Evolutionary conservation across 2,113 vertebrate genomes (phyloP).

Genomic region (Percina caprodes): DNA sequence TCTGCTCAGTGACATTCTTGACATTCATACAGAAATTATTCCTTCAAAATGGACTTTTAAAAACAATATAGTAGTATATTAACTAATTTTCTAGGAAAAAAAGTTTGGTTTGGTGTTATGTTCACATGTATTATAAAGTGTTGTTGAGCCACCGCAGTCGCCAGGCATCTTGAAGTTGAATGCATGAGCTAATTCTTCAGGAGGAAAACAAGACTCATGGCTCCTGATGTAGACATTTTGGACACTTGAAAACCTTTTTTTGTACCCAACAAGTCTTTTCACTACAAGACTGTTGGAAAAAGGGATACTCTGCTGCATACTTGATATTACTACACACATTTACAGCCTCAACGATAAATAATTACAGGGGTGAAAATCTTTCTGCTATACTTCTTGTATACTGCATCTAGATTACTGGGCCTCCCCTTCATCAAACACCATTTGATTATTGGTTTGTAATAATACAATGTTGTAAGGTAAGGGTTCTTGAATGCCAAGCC

Average conservation of each 20-base stretch:
- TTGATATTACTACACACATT: constrained; percentile 17
- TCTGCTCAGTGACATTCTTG: no score
- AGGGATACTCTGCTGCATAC: neutral
- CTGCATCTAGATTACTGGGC: neutral
- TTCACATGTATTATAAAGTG: neutral
- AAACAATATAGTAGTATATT: neutral
- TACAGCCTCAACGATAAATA: constrained; percentile 23
- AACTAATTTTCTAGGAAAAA: neutral
- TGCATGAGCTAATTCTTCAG: neutral
- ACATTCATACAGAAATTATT: neutral
- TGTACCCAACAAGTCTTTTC: neutral
- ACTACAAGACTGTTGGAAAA: neutral
- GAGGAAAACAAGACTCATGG: constrained; percentile 87
- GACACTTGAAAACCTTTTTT: neutral
- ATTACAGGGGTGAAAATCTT: constrained; percentile 34
- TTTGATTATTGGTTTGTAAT: constrained; percentile 72
- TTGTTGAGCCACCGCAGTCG: neutral
- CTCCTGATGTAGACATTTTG: constrained; percentile 6
- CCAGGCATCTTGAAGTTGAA: neutral
- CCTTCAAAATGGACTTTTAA: neutral
- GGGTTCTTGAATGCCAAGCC: constrained; percentile 47
- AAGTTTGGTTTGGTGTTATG: neutral
- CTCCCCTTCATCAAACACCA: constrained; percentile 62
- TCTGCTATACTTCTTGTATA: neutral
- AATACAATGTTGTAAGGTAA: constrained; percentile 60